phyloP scores from a whole-genome alignment of 2,888 invertebrate genomes.

The Mamestra brassicae region DNA sequence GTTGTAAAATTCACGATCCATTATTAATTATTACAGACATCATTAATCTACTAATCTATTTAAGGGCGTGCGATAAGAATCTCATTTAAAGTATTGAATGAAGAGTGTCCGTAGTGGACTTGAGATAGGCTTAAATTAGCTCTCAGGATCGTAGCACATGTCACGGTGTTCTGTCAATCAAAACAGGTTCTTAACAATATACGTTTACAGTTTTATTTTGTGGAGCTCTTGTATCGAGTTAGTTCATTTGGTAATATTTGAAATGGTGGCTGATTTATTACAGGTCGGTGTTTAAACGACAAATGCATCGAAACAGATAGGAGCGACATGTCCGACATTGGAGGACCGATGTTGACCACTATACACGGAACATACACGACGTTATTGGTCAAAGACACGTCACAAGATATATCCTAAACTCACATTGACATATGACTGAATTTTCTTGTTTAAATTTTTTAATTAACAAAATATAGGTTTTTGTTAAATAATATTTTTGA shows the following conservation, averaged over 20 bases:
- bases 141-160: constrained; percentile 61
- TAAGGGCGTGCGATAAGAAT: constrained; percentile 91
- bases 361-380: constrained; percentile 78
- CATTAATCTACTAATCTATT: constrained; percentile 91
- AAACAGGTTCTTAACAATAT: constrained; percentile 53
- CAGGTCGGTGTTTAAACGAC: constrained; percentile 91
- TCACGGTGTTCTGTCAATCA: constrained; percentile 3
- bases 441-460: background rate
- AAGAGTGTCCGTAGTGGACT: constrained; percentile 90
- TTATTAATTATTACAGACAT: constrained; percentile 91
- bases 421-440: background rate
- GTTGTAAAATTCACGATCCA: constrained; percentile 91
- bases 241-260: constrained; percentile 62
- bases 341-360: constrained; percentile 89
- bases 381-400: constrained; percentile 70
- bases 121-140: constrained; percentile 90
- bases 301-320: constrained; percentile 91
- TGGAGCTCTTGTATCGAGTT: constrained; percentile 50
- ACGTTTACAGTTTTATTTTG: constrained; percentile 60
- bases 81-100: constrained; percentile 91
- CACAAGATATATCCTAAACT: constrained; percentile 72
- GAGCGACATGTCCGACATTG: constrained; percentile 90
- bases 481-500: no score
- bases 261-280: constrained; percentile 88
- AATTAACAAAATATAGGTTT: background rate